Conservation (phyloP, 2,797 vertebrate genomes). For the Acestrorhynchus altus region DNA sequence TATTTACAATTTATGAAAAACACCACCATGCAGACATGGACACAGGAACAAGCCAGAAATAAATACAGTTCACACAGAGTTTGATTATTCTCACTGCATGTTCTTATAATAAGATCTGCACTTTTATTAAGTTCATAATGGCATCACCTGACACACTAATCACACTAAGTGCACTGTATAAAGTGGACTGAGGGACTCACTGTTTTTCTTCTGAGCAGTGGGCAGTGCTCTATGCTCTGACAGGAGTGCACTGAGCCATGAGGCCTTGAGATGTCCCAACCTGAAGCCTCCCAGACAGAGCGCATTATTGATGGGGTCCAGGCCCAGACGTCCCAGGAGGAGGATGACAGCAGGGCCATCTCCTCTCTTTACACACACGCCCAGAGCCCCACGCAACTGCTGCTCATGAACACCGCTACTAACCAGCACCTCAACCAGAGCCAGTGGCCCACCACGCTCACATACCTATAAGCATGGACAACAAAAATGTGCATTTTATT, state of each 20-base stretch:
- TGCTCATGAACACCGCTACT: conserved; percentile 86
- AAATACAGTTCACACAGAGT: not conserved
- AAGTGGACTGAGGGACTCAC: conserved; percentile 72
- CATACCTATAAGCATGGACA: conserved; percentile 87
- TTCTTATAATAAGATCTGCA: not conserved
- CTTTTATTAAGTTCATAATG: not conserved
- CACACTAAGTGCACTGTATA: not conserved
- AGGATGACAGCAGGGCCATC: conserved; percentile 84
- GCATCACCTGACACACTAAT: not conserved
- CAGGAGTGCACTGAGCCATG: conserved; percentile 90
- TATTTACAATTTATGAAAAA: too few relatives aligned
- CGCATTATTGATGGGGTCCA: conserved; percentile 88
- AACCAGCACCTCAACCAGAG: conserved; percentile 89
- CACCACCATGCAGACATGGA: not conserved
- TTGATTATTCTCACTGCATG: not conserved
- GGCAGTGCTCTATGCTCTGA: conserved; percentile 74
- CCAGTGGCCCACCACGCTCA: conserved; percentile 84
- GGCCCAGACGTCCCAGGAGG: conserved; percentile 86
- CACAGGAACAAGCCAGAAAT: not conserved
- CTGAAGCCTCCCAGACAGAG: conserved; percentile 93
- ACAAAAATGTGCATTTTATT: not conserved
- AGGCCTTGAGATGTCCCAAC: conserved; percentile 86
- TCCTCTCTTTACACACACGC: conserved; percentile 82
- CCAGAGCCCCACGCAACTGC: conserved; percentile 87
- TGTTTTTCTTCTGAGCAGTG: conserved; percentile 72